These are phyloP conservation scores for Gymnocephalus cernua DNA, from an alignment of 2,113 vertebrate genomes.

Conservation along the genomic window DNA sequence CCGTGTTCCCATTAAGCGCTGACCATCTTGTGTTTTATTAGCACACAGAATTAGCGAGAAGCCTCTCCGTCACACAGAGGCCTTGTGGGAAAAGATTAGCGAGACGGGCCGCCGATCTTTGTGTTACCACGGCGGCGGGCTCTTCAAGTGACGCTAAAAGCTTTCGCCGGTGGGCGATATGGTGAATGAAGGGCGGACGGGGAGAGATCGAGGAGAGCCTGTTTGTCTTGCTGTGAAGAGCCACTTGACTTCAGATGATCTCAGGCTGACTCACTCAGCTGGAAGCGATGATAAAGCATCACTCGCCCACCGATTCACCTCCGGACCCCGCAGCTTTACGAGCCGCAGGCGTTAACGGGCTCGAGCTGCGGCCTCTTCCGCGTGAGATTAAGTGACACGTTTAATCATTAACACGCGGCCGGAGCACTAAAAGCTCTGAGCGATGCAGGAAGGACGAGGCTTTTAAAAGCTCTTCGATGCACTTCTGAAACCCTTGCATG, in stretches of 20 bases:
- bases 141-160: conserved; percentile 41
- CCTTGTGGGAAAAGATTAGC: conserved; percentile 39
- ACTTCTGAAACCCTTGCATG: neutral
- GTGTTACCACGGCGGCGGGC: conserved; percentile 36
- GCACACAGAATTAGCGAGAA: conserved; percentile 31
- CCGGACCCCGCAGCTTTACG: too few species aligned
- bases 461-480: neutral
- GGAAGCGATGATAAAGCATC: too few species aligned
- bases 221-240: conserved; percentile 29
- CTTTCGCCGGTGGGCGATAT: neutral
- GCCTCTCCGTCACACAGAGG: conserved; percentile 8
- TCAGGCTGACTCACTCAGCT: too few species aligned
- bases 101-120: neutral
- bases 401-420: conserved; percentile 28
- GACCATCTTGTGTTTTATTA: conserved; percentile 30
- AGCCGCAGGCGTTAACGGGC: too few species aligned
- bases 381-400: neutral
- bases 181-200: neutral
- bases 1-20: neutral
- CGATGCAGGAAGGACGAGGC: neutral
- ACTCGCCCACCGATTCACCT: too few species aligned
- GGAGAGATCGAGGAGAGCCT: neutral
- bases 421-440: neutral
- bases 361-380: neutral
- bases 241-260: conserved; percentile 23